Percentiles rank a stretch among this genome's conserved stretches.
phyloP scores from a whole-genome alignment of 2,888 invertebrate genomes.

The Eupithecia exiguata region DNA sequence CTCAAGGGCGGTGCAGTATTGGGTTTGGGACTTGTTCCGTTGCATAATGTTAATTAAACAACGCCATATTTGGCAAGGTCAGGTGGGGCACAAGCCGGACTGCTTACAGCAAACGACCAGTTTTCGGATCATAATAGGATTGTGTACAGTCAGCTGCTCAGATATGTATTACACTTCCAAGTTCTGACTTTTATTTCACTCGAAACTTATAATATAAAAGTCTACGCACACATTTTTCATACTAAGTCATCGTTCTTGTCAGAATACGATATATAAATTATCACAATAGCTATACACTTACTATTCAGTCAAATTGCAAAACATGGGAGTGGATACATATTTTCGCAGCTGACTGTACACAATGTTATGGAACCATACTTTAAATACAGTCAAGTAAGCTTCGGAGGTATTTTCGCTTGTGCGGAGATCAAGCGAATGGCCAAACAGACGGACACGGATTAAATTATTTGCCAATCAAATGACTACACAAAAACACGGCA shows the following conservation, averaged over 20 bases:
- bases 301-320: too few species aligned
- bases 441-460: too few species aligned
- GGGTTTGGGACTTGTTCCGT: conserved; percentile 30
- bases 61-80: conserved; percentile 31
- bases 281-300: too few species aligned
- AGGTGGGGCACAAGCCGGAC: conserved; percentile 1
- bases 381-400: neutral
- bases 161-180: too few species aligned
- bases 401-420: neutral
- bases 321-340: too few species aligned
- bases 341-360: too few species aligned
- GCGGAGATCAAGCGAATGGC: neutral
- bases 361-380: neutral
- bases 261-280: too few species aligned
- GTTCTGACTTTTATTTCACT: too few species aligned
- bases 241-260: too few species aligned
- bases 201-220: too few species aligned
- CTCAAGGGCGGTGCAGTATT: conserved; percentile 38
- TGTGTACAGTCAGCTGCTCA: too few species aligned
- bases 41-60: conserved; percentile 36
- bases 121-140: neutral
- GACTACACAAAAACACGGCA: neutral
- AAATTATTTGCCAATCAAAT: neutral
- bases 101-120: conserved; percentile 5
- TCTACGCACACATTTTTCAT: too few species aligned